phyloP scores from a whole-genome alignment of 2,113 vertebrate species.

The Cinclus cinclus region DNA sequence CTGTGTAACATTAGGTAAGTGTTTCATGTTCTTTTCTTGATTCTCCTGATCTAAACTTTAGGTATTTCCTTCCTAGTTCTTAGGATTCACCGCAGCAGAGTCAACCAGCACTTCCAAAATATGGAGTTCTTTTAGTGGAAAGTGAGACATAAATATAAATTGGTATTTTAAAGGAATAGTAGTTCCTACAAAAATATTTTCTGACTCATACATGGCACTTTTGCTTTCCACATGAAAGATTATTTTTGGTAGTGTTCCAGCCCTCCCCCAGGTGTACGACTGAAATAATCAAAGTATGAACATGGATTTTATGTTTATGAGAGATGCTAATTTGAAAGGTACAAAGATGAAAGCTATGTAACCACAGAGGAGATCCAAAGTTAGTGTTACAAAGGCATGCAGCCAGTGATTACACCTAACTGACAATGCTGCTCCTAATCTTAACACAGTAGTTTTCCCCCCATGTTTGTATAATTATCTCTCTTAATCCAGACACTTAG shows the following conservation, averaged over 20 bases:
- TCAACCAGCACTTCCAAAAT: not conserved
- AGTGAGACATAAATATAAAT: not conserved
- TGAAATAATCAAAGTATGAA: not conserved
- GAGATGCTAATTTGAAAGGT: not conserved
- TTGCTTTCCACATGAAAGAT: not conserved
- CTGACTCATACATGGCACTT: rapidly evolving
- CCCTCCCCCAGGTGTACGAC: not conserved
- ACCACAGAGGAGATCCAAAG: not conserved
- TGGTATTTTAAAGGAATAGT: not conserved
- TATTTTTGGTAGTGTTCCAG: not conserved
- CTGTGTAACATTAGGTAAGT: not conserved
- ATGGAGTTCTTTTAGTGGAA: not conserved
- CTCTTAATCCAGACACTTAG: not conserved
- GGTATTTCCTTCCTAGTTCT: not conserved
- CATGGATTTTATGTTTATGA: not conserved
- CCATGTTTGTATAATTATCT: not conserved
- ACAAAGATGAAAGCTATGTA: not conserved
- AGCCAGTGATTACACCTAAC: not conserved
- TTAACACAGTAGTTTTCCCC: not conserved
- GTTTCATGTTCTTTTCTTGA: not conserved
- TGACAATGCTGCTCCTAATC: not conserved
- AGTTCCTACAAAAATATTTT: not conserved
- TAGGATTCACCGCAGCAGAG: not conserved
- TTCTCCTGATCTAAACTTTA: not conserved
- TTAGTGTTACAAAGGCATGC: not conserved